Base-by-base conservation (phyloP, 1,140 invertebrate genomes). In the Hesperophylax magnus region DNA sequence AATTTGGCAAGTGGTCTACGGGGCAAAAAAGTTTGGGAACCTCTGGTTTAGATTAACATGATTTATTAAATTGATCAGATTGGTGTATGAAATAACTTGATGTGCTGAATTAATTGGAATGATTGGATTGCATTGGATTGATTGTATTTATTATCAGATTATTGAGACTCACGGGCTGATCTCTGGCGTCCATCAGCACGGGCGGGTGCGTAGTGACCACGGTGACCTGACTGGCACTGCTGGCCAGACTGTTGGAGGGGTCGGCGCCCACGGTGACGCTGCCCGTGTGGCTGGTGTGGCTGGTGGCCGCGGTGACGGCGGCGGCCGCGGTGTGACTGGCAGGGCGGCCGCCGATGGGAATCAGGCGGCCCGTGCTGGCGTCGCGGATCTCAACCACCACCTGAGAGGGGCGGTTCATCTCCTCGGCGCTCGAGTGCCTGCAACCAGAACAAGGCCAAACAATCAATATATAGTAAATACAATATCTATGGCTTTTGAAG, bases 171-270 rank as follows among this genome's bases (percentile, higher is more conserved):
- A 89, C 88, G 3, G 39, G 39, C 39, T 47, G 39, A 82, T 85
- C 85, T 14, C 86, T 84, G 9, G 85, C 86, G 20, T 94, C 93
- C 56, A 93, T 91, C 14, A 96, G 90, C 3, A 95, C 93, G 7
- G 95, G 95, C 61, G 95, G 95, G 89, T 96, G 95, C 31, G 94
- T 96, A 11, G 94, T 96, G 65, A 96, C 95, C 4, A 96, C 94
- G 2, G 95, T 96, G 22, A 96, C 94, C 84, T 94, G 94, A 81
- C 93, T 95, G 53, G 94, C 91, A 80, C 93, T 93, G 67, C 91
- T 91, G 2, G 93, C 92, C 71, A 95, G 87, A 85, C 93, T 94
- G 86, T 95, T 95, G 1, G 93, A 93, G 58, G 87, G 86, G 86
- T 93, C 92, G 17, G 89, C 90, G 0, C 39, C 39, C 39, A 47